These are phyloP conservation scores for Conomelus anceps DNA, from an alignment of 2,888 invertebrate genomes.

Conservation along the genomic window DNA sequence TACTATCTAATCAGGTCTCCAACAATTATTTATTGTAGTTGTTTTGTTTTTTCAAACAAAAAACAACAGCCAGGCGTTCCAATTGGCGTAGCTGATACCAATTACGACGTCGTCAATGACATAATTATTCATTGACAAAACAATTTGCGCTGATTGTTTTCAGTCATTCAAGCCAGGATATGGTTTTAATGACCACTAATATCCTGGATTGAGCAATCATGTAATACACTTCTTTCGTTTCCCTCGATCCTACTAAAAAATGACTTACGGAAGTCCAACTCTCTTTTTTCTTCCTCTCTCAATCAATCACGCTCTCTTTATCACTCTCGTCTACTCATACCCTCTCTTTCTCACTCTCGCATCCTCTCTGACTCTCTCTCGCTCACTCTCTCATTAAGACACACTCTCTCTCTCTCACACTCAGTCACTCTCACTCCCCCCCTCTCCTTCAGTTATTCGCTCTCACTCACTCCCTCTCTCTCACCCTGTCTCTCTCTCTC, in stretches of 20 bases:
- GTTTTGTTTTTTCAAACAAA: neutral
- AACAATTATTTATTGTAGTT: neutral
- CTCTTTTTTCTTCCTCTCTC: neutral
- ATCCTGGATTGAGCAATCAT: neutral
- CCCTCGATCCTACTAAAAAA: neutral
- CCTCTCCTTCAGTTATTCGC: too few relatives aligned
- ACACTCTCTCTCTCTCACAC: neutral
- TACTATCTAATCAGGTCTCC: too few relatives aligned
- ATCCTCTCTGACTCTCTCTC: neutral
- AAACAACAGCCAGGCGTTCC: neutral
- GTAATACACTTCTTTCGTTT: neutral
- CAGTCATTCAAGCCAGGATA: neutral
- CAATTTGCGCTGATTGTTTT: neutral
- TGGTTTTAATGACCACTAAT: neutral
- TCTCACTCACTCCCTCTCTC: neutral
- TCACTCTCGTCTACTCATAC: too few relatives aligned
- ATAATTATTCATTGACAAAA: neutral
- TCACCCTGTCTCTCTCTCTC: neutral
- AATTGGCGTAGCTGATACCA: neutral
- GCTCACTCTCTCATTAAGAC: too few relatives aligned
- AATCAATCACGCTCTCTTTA: too few relatives aligned
- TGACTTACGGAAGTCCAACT: neutral
- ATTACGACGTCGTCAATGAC: neutral
- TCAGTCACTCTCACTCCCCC: neutral
- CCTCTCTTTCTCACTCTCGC: neutral